Evolutionary conservation across 2,888 invertebrate species (phyloP).

Genomic region (Belgica antarctica): DNA sequence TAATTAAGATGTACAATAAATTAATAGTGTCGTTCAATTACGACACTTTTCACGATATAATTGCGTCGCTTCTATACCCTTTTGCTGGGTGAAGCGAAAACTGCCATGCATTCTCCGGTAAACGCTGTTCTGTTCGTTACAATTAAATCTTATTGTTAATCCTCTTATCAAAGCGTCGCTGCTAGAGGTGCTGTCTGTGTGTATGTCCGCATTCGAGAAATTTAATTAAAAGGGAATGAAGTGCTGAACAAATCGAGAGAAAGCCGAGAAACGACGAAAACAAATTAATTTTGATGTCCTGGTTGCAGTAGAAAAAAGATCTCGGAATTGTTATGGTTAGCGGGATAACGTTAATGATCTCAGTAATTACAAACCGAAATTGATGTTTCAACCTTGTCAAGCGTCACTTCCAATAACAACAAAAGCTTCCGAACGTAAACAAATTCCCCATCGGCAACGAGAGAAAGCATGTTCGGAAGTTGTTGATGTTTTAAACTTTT

Average conservation of each 20-base stretch:
- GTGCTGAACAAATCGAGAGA: background rate
- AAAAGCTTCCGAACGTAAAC: no score
- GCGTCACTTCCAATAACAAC: background rate
- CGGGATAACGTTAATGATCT: constrained; percentile 6
- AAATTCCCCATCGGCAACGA: no score
- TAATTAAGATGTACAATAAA: no score
- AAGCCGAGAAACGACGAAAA: no score
- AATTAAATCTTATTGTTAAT: background rate
- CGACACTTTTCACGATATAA: no score
- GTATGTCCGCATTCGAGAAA: background rate
- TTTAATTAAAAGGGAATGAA: background rate
- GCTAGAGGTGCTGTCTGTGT: background rate
- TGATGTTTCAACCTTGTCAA: background rate
- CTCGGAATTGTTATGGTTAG: background rate
- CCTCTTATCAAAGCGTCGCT: background rate
- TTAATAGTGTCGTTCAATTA: no score
- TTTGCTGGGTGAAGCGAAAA: no score
- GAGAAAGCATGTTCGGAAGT: no score
- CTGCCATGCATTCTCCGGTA: no score
- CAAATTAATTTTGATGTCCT: background rate
- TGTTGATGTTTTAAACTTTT: no score
- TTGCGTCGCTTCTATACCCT: no score
- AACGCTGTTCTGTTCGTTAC: no score
- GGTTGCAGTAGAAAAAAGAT: background rate
- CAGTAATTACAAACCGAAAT: constrained; percentile 10